Conservation (phyloP, 2,888 invertebrate genomes). For the Sinotaia quadrata region DNA sequence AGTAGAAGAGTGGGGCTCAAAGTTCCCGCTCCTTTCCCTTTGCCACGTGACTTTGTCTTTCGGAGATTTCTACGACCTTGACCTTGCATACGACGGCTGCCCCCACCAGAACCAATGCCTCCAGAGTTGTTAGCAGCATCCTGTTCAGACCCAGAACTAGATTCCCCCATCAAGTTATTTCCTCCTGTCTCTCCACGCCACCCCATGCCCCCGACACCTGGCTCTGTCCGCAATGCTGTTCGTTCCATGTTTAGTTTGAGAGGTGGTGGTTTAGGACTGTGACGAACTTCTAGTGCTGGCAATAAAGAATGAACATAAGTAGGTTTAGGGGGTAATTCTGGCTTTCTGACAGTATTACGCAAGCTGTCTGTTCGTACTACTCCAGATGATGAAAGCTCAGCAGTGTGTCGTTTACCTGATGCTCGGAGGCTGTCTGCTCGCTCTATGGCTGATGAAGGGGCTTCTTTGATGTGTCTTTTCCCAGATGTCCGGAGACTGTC, state of each 20-base stretch:
- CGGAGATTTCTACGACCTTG: constrained; percentile 57
- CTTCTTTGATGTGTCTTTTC: not conserved
- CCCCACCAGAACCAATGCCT: not conserved
- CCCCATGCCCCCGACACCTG: not conserved
- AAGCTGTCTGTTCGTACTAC: constrained; percentile 29
- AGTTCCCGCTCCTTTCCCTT: constrained; percentile 64
- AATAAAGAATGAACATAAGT: constrained; percentile 51
- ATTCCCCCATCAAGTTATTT: constrained; percentile 48
- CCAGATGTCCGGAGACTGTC: constrained; percentile 12
- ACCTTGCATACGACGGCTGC: not conserved
- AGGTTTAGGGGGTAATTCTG: constrained; percentile 56
- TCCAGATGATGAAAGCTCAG: constrained; percentile 19
- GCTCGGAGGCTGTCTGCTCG: constrained; percentile 18
- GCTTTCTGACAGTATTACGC: constrained; percentile 36
- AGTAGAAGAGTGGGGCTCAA: constrained; percentile 52
- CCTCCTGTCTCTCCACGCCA: constrained; percentile 24
- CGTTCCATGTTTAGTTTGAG: constrained; percentile 37
- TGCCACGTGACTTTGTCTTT: constrained; percentile 67
- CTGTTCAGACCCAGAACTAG: constrained; percentile 64
- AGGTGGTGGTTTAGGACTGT: constrained; percentile 43
- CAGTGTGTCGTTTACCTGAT: not conserved
- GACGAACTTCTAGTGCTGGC: constrained; percentile 37
- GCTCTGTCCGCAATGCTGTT: constrained; percentile 1
- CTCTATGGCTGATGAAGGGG: not conserved
- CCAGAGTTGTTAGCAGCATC: constrained; percentile 52